Evolutionary conservation across 2,113 vertebrate genomes (phyloP).

Genomic region (Copsychus sechellarum): DNA sequence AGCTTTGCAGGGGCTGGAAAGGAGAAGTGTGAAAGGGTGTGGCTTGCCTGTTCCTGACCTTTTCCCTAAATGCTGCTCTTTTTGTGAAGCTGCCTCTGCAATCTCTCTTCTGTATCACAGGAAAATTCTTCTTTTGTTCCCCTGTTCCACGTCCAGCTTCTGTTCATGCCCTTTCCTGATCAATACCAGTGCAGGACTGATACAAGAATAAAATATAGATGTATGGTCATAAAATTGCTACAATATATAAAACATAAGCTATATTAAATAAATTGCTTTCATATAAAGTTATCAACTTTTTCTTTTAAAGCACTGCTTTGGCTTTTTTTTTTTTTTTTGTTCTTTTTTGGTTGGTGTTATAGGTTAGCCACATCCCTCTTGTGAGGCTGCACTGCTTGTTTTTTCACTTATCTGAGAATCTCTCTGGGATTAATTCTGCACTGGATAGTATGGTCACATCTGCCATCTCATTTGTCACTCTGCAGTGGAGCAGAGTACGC

Average conservation of each 20-base stretch:
- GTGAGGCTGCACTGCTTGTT: not conserved
- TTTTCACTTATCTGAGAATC: conserved; percentile 13
- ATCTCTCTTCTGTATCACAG: not conserved
- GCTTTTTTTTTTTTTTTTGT: not conserved
- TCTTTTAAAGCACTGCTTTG: not conserved
- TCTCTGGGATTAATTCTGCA: not conserved
- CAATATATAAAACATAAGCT: not conserved
- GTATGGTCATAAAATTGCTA: too few species aligned
- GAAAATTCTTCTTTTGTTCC: not conserved
- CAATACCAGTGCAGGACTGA: not conserved
- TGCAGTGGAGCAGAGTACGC: not conserved
- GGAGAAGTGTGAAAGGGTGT: not conserved
- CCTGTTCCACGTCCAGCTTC: not conserved
- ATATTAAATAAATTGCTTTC: too few species aligned
- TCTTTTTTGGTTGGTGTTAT: not conserved
- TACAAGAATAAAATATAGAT: not conserved
- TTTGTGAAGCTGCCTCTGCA: not conserved
- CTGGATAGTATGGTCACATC: not conserved
- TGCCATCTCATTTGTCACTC: not conserved
- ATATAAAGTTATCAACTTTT: not conserved
- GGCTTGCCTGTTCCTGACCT: not conserved
- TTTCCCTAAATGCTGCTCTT: not conserved
- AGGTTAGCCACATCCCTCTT: not conserved
- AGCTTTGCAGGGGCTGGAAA: not conserved
- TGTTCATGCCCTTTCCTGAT: not conserved